Conservation (phyloP, 2,888 invertebrate genomes). For the Periphyllus acericola region DNA sequence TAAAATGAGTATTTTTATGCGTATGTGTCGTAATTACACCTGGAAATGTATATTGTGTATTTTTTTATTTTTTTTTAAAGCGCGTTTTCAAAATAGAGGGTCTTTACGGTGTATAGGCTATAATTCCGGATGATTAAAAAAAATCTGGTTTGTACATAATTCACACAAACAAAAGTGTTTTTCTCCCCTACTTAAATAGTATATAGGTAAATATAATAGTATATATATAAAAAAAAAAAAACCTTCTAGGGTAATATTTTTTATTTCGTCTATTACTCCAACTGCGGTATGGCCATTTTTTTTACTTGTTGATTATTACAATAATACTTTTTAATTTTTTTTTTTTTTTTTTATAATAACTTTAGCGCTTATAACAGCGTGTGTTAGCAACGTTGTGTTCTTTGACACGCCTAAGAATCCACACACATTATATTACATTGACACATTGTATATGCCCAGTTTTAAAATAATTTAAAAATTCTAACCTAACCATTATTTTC, state of each 20-base stretch:
- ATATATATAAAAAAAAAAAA: background rate
- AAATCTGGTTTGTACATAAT: slow-evolving; percentile 39
- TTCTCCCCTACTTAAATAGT: background rate
- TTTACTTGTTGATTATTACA: slow-evolving; percentile 19
- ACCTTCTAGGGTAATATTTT: slow-evolving; percentile 26
- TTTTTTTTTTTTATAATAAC: background rate
- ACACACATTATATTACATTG: no score
- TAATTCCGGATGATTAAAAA: slow-evolving; percentile 34
- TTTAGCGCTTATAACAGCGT: background rate
- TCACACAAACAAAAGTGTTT: slow-evolving; percentile 47
- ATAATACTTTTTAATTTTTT: slow-evolving; percentile 13
- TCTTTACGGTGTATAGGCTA: no score
- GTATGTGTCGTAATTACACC: slow-evolving; percentile 32
- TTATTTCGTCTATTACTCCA: background rate
- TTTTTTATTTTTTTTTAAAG: slow-evolving; percentile 13
- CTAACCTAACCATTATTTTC: no score
- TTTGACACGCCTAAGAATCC: background rate
- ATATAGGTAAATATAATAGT: background rate
- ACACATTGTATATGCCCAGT: no score
- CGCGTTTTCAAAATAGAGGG: slow-evolving; percentile 37
- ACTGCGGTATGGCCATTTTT: slow-evolving; percentile 23
- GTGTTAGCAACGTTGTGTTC: background rate
- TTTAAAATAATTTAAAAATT: no score
- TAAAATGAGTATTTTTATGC: slow-evolving; percentile 41
- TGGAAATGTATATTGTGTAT: slow-evolving; percentile 31